Evolutionary conservation across 2,113 vertebrate genomes (phyloP).

Genomic region (Spermophilus dauricus): DNA sequence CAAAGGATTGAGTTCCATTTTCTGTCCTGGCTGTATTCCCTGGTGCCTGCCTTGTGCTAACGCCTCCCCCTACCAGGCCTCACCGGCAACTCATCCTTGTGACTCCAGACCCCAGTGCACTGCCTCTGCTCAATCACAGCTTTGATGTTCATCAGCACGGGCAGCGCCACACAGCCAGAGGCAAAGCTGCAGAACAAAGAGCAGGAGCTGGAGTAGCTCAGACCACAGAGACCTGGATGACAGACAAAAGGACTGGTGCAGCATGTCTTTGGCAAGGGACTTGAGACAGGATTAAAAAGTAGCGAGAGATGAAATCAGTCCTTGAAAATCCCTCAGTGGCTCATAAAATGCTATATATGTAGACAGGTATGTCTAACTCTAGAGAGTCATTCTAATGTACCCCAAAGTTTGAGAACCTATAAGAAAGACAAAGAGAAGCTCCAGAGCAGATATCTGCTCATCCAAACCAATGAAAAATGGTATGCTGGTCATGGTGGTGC

Average conservation of each 20-base stretch:
- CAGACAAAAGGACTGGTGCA: not conserved
- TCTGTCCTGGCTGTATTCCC: not conserved
- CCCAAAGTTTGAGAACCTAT: not conserved
- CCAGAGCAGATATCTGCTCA: not conserved
- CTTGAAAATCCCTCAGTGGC: not conserved
- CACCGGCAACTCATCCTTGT: slow-evolving; percentile 95
- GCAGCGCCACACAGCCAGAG: slow-evolving; percentile 94
- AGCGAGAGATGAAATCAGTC: not conserved
- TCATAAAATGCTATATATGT: not conserved
- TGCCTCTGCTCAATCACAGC: slow-evolving; percentile 95
- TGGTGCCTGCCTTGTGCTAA: not conserved
- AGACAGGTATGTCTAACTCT: not conserved
- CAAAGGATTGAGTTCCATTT: not conserved
- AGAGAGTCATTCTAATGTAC: not conserved
- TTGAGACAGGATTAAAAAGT: not conserved
- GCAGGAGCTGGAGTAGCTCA: not conserved
- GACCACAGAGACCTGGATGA: not conserved
- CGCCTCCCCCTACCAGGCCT: slow-evolving; percentile 54
- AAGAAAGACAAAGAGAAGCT: not conserved
- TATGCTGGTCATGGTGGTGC: no score
- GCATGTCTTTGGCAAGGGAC: accelerated
- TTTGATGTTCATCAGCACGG: slow-evolving; percentile 96
- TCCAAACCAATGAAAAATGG: not conserved
- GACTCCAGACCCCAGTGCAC: slow-evolving; percentile 95
- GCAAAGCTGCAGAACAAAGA: slow-evolving; percentile 90